Evolutionary conservation across 2,888 invertebrate genomes (phyloP).

Genomic region (Lycaena phlaeas): DNA sequence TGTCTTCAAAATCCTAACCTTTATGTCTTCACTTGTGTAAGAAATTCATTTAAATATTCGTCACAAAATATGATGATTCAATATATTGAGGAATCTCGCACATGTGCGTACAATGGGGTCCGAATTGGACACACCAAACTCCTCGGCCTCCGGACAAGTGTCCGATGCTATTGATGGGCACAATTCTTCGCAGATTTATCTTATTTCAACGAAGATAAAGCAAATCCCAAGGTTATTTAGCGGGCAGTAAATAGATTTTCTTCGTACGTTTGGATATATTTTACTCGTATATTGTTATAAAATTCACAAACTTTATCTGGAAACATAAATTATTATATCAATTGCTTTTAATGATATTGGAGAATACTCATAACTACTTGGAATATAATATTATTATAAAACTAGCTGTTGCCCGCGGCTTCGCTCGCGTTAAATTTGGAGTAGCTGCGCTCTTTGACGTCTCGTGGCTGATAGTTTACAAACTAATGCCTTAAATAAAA

Average conservation of each 20-base stretch:
- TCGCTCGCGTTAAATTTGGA: too few species aligned
- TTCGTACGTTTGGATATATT: not conserved
- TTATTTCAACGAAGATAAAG: not conserved
- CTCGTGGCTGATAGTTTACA: too few species aligned
- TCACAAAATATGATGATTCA: constrained; percentile 2
- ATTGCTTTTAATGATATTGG: too few species aligned
- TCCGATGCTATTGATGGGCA: constrained; percentile 34
- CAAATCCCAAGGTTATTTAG: not conserved
- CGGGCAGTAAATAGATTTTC: not conserved
- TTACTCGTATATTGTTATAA: not conserved
- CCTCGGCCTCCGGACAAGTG: constrained; percentile 16
- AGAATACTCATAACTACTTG: too few species aligned
- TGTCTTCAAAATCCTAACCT: too few species aligned
- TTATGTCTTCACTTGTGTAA: not conserved
- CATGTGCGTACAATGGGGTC: constrained; percentile 1
- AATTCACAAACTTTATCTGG: not conserved
- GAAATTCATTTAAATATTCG: not conserved
- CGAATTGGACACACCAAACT: not conserved
- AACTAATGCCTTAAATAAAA: too few species aligned
- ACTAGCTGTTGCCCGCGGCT: too few species aligned
- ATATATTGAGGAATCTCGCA: constrained; percentile 1
- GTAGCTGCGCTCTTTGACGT: too few species aligned
- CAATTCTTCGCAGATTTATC: constrained; percentile 34
- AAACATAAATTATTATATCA: not conserved
- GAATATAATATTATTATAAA: too few species aligned